phyloP scores from a whole-genome alignment of 2,888 invertebrate genomes.

The Tenodera sinensis region DNA sequence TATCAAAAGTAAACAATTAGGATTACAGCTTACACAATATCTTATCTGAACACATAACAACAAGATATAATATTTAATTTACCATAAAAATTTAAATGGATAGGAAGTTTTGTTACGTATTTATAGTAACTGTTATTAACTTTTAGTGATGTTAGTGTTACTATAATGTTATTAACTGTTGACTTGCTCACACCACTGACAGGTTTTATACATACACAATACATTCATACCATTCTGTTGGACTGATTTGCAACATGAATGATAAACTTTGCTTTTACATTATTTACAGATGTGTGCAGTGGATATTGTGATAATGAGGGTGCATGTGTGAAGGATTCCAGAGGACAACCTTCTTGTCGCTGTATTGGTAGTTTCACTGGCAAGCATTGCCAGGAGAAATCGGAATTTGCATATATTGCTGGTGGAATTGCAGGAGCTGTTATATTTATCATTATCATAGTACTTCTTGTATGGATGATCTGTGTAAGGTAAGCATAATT shows the following conservation, averaged over 20 bases:
- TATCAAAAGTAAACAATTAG: no score
- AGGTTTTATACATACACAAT: no score
- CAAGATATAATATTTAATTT: no score
- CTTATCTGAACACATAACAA: no score
- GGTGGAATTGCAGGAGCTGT: slow-evolving; percentile 94
- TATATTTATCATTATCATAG: slow-evolving; percentile 86
- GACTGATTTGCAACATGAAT: background rate
- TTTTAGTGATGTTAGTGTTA: no score
- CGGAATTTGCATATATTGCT: slow-evolving; percentile 93
- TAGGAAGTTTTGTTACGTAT: no score
- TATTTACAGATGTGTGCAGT: slow-evolving; percentile 68
- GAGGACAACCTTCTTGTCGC: slow-evolving; percentile 82
- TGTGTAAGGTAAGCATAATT: slow-evolving; percentile 67
- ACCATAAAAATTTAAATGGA: no score
- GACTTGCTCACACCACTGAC: no score
- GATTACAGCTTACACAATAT: no score
- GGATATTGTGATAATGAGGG: slow-evolving; percentile 89
- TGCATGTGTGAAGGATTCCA: slow-evolving; percentile 75
- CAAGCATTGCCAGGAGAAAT: slow-evolving; percentile 82
- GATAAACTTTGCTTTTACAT: background rate
- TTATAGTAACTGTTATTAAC: no score
- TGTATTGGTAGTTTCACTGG: slow-evolving; percentile 92
- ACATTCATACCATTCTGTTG: no score
- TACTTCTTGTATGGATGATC: slow-evolving; percentile 94
- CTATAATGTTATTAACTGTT: no score